Percentiles rank a stretch among this genome's conserved stretches.
Conservation (phyloP, 2,888 invertebrate species). For the Lingula anatina region DNA sequence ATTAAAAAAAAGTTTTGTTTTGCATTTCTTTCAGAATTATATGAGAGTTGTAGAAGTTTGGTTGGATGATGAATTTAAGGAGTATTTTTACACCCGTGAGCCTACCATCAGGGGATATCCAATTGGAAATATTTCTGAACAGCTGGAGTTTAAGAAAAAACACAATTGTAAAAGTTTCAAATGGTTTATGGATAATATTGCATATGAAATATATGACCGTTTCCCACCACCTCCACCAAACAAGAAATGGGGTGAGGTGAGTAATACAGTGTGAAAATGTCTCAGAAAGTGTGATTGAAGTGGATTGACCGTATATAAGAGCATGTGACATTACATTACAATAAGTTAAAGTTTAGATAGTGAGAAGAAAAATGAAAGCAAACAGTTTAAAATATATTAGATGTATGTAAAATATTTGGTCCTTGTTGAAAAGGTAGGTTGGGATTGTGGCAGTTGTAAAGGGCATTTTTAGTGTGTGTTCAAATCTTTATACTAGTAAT, state of each 20-base stretch:
- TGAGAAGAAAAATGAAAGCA: no score
- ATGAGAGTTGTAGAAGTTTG: slow-evolving; percentile 97
- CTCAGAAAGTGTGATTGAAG: no score
- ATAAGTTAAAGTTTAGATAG: no score
- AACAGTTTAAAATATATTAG: no score
- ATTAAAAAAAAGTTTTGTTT: no score
- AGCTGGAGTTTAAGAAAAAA: slow-evolving; percentile 74
- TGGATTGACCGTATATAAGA: no score
- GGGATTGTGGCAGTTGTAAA: no score
- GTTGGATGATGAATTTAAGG: slow-evolving; percentile 95
- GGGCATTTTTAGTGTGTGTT: no score
- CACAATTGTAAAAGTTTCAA: slow-evolving; percentile 88
- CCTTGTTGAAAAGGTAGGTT: no score
- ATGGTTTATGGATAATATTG: slow-evolving; percentile 91
- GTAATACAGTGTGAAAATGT: slow-evolving; percentile 5
- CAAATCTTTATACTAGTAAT: no score
- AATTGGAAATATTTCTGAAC: slow-evolving; percentile 60
- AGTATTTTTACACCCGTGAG: slow-evolving; percentile 88
- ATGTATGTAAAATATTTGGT: no score
- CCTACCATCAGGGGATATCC: slow-evolving; percentile 47
- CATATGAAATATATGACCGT: slow-evolving; percentile 89
- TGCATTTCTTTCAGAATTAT: slow-evolving; percentile 68
- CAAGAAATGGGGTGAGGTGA: slow-evolving; percentile 86
- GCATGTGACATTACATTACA: no score
- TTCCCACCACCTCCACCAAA: slow-evolving; percentile 94